Evolutionary conservation across 2,113 vertebrate genomes (phyloP), one percentile per base, ranked within the genome.

Genomic region (Limanda limanda): DNA sequence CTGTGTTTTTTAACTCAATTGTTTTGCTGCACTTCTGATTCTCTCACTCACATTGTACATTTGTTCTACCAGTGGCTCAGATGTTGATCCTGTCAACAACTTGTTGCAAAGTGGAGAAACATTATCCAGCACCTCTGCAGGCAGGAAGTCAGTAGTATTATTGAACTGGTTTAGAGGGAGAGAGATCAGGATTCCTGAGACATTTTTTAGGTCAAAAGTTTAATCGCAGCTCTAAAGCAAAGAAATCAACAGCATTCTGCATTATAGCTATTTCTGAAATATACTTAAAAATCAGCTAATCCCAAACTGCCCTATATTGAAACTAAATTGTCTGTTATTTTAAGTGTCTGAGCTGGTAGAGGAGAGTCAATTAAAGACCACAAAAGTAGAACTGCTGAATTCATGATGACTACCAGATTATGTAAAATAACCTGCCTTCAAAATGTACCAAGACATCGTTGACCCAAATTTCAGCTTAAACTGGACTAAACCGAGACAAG

Each of bases 61-160:
- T 78, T 25, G 15, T 9, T 70, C 23, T 47, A 10, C 8, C n/a
- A 31, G 37, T 31, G 51, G 14, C 68, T 84, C 68, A 68, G 68
- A 45, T 72, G 23, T 54, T 37, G 48, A 20, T 18, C 57, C 56
- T 59, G 63, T 73, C 74, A 73, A 35, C 74, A 73, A 35, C 3
- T 5, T 25, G 51, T 62, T 23, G 20, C 8, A 37, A 56, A 24
- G 3, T 20, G 45, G 9, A 59, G 51, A 48, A 68, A 40, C 47
- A 48, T 24, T 47, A 54, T 15, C 45, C 47, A 55, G 42, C 57
- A 58, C 42, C 68, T 48, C n/a, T 48, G 37, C 27, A 45, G 54
- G 35, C 23, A 74, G 74, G 57, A 63, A 68, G 62, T 58, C 57
- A 56, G 48, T 31, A 27, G 42, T 1, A 20, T 25, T 55, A 75